Base-by-base conservation (phyloP, 2,797 vertebrate species). In the Vipera ursinii region DNA sequence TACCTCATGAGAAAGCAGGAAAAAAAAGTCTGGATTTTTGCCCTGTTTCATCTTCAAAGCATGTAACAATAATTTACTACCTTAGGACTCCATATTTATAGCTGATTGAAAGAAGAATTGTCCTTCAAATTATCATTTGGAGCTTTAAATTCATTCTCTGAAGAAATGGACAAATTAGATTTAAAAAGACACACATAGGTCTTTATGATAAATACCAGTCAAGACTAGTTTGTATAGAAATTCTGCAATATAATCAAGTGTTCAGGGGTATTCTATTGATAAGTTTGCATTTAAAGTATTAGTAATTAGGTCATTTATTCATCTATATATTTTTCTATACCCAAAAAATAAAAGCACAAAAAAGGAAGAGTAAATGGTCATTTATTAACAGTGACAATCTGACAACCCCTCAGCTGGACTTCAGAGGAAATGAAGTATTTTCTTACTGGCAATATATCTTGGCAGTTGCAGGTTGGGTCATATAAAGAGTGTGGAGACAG, bases 51-150 rank as follows among this genome's bases (percentile, higher is more conserved):
- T n/a, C 2, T 89, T 86, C 38, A 93, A 55, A n/a, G 57, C 53
- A 32, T 90, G 82, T 89, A 90, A 90, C 20, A 63, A 20, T 91
- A 28, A 91, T 92, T 89, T 92, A 88, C 59, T 93, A 60, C 88
- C 4, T 88, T 86, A 88, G 22, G 22, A 22, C 3, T 55, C 57
- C 53, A 69, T 78, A 86, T 44, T 89, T 89, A 86, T n/a, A 44
- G 78, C n/a, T 55, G 28, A 65, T 88, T 88, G 53, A 89, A 94
- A 88, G 15, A 13, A n/a, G 6, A 85, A 57, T 92, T 60, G 22
- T 89, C 89, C 73, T 91, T 90, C 51, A 51, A 26, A 82, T 57
- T 51, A 28, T 88, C 57, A 90, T 48, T 85, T 63, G 44, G 26
- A 61, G 22, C 28, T 92, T 90, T 85, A 85, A 85, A 85, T 82